Base-by-base conservation (phyloP, 2,888 invertebrate genomes). In the Crossocerus cetratus region DNA sequence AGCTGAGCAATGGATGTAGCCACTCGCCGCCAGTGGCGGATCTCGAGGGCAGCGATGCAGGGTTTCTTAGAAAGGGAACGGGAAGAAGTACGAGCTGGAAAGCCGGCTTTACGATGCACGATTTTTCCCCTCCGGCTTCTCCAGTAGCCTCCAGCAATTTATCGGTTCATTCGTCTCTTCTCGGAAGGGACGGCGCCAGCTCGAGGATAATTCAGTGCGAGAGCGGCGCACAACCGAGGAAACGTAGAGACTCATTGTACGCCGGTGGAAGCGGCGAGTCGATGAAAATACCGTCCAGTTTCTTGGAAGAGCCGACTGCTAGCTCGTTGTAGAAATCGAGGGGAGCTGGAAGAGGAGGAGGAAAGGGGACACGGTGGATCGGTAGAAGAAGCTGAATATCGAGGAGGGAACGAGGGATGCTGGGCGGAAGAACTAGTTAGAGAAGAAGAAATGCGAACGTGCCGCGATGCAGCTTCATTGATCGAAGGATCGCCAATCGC, bases 401-500 rank as follows among this genome's bases (percentile, higher is more conserved):
- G 65, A 75, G 53, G 32, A 68, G 42, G 23, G 21, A 62, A 22
- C 49, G 49, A 45, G 56, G 57, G 49, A 43, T 22, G 42, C 54
- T 32, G 32, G 4, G 18, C 18, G 44, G 53, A 22, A 45, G 44
- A 54, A 69, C 69, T 60, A 65, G 69, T 53, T 57, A 45, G 60
- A 64, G 66, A 32, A 4, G 32, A 84, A 84, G 74, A 83, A 82
- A 65, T 74, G 64, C 62, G 81, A 83, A 85, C 85, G 84, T 84
- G 84, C 62, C 78, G 78, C 68, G 76, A 85, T 82, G 83, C 83
- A 74, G 68, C 44, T 69, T 67, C 70, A 63, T 64, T 65, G 70
- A 67, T 65, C 65, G 61, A 1, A 4, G 3, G 32, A 14, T 49
- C 32, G 18, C n/a, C 11, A 72, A 66, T 73, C 74, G 64, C 63